Evolutionary conservation across 2,797 vertebrate genomes (phyloP).

Genomic region (Sebastes kiyomatsui): DNA sequence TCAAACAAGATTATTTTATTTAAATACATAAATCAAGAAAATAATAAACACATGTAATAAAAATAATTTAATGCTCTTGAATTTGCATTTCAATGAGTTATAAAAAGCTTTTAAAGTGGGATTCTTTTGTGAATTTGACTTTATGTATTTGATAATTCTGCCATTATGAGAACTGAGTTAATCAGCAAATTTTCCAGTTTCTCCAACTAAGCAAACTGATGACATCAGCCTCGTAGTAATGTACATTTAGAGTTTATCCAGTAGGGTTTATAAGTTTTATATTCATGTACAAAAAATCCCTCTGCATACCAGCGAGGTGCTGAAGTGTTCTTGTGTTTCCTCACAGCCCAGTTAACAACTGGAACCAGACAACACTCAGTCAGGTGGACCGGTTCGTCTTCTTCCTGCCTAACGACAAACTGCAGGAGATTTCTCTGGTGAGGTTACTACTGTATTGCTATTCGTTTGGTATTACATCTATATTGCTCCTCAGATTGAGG

Average conservation of each 20-base stretch:
- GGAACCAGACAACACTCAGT: slow-evolving; percentile 77
- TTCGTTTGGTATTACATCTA: background rate
- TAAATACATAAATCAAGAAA: background rate
- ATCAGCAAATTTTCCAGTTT: background rate
- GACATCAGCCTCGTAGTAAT: background rate
- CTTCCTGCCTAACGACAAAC: slow-evolving; percentile 74
- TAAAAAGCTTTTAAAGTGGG: background rate
- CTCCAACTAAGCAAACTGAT: background rate
- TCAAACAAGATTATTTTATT: background rate
- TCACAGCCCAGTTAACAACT: slow-evolving; percentile 71
- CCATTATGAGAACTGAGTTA: background rate
- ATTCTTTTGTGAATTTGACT: background rate
- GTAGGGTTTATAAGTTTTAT: background rate
- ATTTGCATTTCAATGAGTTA: background rate
- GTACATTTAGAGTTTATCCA: background rate
- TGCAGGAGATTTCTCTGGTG: slow-evolving; percentile 78
- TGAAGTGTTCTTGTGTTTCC: slow-evolving; percentile 3
- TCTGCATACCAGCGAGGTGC: background rate
- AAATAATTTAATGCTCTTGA: background rate
- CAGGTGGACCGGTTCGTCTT: slow-evolving; percentile 82
- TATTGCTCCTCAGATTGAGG: background rate
- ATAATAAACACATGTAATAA: background rate
- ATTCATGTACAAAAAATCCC: background rate
- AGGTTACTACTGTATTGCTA: slow-evolving; percentile 3
- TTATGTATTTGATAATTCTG: background rate